These are phyloP conservation scores for Aspidoscelis tigris DNA, from an alignment of 2,113 vertebrate species.

Conservation along the genomic window DNA sequence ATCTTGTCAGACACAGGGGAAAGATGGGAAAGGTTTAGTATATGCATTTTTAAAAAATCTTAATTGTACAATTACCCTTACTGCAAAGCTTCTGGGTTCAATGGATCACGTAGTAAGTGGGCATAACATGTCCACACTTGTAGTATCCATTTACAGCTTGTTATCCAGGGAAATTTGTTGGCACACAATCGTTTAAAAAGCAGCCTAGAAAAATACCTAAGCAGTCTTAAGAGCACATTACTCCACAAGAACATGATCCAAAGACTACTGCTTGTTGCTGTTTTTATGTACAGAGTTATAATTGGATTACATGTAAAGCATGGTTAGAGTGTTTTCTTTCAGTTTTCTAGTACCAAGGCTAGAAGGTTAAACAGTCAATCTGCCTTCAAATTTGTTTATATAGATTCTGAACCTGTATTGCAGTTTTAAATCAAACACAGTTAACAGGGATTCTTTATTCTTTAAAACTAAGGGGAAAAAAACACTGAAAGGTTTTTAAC, in stretches of 20 bases:
- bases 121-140: not conserved
- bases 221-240: not conserved
- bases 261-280: not conserved
- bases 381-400: not conserved
- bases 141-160: not conserved
- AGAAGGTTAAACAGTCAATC: not conserved
- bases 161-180: not conserved
- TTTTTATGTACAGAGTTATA: not conserved
- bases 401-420: not conserved
- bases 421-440: not conserved
- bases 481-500: not conserved
- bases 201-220: fast-evolving
- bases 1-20: too few relatives aligned
- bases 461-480: not conserved
- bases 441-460: not conserved
- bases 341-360: not conserved
- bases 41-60: too few relatives aligned
- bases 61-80: too few relatives aligned
- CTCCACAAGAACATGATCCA: not conserved
- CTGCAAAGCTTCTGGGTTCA: too few relatives aligned
- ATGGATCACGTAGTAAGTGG: not conserved
- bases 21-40: too few relatives aligned
- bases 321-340: not conserved
- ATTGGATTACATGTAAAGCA: not conserved
- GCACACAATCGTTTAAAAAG: not conserved